Base-by-base conservation (phyloP, 2,888 invertebrate species). In the Venustoraphidia nigricollis region DNA sequence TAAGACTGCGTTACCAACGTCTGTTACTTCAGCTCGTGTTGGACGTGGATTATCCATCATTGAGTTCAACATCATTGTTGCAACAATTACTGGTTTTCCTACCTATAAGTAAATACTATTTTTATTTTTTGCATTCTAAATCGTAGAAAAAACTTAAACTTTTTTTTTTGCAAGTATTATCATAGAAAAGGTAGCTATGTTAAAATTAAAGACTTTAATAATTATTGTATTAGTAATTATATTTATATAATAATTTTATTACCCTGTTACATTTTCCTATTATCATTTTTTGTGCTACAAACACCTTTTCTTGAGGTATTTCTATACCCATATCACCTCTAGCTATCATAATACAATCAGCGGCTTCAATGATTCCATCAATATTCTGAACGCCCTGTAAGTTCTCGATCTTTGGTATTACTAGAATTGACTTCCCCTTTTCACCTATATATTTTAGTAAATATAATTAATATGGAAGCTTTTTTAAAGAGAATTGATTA, bases 1-100 rank as follows among this genome's bases (percentile, higher is more conserved):
- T 17, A 92, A 69, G 40, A 95, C 80, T 10, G 91, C 81, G 66
- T 93, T 93, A 17, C 91, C 92, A n/a, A 94, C 88, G 63, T 93
- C 92, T 14, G 84, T 79, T n/a, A 80, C 75, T 66, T 88, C 87
- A 10, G 86, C 82, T 66, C 77, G 77, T 47, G 81, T 89, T 54
- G 80, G 85, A 52, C 75, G 73, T 57, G 76, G 88, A 67, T 77
- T 89, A 66, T 75, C 82, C 55, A 79, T 80, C 92, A 83, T 92
- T 57, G 78, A 89, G 66, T 77, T 89, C 63, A 77, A 70, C 88
- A 85, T 83, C 67, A 81, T 73, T 1, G 85, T 84, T 2, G 90
- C 90, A 64, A 87, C 86, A 55, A 93, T 86, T 10, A 88, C 86
- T 0, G 91, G 88, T 62, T 93, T 91, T 3, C 93, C 93, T 50